phyloP scores from a whole-genome alignment of 2,797 vertebrate genomes.

The Cyclura pinguis region DNA sequence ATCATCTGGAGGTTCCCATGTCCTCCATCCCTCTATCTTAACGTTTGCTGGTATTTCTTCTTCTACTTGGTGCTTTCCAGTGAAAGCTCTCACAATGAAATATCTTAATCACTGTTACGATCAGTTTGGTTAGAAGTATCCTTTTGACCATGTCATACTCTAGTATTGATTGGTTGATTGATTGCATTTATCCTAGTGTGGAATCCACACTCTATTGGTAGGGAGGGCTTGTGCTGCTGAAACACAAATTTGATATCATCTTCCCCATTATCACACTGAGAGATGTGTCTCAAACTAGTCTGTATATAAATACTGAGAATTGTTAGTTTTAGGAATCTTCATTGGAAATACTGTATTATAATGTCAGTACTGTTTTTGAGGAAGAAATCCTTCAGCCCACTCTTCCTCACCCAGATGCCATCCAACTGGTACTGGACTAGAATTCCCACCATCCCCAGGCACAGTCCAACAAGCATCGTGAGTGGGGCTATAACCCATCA shows the following conservation, averaged over 20 bases:
- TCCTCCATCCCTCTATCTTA: too few relatives aligned
- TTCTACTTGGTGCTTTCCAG: not conserved
- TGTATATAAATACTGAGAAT: not conserved
- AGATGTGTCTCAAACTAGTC: not conserved
- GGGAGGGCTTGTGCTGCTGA: not conserved
- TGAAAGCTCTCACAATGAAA: not conserved
- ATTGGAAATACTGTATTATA: not conserved
- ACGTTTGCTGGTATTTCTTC: not conserved
- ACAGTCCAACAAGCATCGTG: not conserved
- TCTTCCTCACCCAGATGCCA: not conserved
- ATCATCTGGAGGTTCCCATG: too few relatives aligned
- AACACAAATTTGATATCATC: not conserved
- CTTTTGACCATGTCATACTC: not conserved
- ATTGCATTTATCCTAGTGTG: too few relatives aligned
- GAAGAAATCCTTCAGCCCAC: not conserved
- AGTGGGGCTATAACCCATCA: too few relatives aligned
- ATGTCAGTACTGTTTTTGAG: not conserved
- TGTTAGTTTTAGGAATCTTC: not conserved
- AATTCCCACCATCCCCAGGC: not conserved
- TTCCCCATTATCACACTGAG: not conserved
- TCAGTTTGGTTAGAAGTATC: not conserved
- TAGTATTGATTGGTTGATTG: too few relatives aligned
- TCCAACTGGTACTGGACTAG: not conserved
- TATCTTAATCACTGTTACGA: not conserved
- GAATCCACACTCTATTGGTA: not conserved